A percentile compares a stretch with the other conserved stretches of the same genome.
Conservation (phyloP, 2,797 vertebrate species). For the Anguilla pacifica region DNA sequence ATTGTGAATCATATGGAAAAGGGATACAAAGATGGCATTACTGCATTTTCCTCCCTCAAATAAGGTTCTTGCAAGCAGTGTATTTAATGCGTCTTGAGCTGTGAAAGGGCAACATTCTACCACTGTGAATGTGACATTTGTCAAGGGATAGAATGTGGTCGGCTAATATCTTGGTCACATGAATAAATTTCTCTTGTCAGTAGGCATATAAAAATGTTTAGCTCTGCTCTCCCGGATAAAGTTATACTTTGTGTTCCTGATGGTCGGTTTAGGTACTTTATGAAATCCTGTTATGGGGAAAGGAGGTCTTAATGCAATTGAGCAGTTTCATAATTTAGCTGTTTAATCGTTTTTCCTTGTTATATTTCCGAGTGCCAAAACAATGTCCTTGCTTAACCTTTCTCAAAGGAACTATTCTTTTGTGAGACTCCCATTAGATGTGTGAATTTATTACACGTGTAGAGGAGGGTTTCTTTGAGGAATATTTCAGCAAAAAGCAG, state of each 20-base stretch:
- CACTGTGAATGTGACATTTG: slow-evolving; percentile 3
- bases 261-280: not conserved
- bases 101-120: slow-evolving; percentile 2
- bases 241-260: not conserved
- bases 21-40: slow-evolving; percentile 4
- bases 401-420: not conserved
- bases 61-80: not conserved
- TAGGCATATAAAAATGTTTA: not conserved
- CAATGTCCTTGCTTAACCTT: not conserved
- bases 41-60: not conserved
- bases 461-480: not conserved
- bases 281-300: not conserved
- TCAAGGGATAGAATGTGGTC: not conserved
- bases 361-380: not conserved
- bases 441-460: not conserved
- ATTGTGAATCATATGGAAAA: not conserved
- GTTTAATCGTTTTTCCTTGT: not conserved
- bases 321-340: not conserved
- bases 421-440: not conserved
- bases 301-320: not conserved
- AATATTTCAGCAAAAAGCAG: not conserved
- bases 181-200: not conserved
- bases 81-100: slow-evolving; percentile 3
- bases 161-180: slow-evolving; percentile 14
- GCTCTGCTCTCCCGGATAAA: not conserved